Evolutionary conservation across 2,797 vertebrate species (phyloP), one percentile per base, ranked within the genome.

Genomic region (Xenentodon cancila): DNA sequence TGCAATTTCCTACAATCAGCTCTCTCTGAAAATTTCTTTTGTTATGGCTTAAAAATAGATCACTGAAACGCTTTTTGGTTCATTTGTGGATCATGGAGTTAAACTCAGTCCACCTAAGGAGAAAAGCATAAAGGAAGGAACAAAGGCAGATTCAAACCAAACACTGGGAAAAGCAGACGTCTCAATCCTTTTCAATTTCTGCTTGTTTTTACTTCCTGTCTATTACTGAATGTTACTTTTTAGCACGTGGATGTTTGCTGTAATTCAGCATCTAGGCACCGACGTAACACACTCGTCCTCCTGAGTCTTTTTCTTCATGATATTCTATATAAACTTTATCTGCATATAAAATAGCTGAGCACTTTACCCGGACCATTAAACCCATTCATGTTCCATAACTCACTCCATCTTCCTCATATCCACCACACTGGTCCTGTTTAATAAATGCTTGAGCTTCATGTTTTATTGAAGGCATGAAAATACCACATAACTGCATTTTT

Each of bases 1-100:
- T 84, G 47, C 64, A 63, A 81, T 88, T 87, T 81, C 16, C 69
- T 62, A 40, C 58, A 71, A 77, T 82, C 65, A 62, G 7, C 45
- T 25, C 3, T 44, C 25, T 71, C 11, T 30, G 16, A 22, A 80
- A 69, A 59, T 13, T 34, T 51, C 51, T 55, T 50, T 73, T 44
- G 18, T 27, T 44, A n/a, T 16, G 17, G 19, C 68, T 79, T 27
- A 75, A 79, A 80, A 75, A 25, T 71, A 73, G 34, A 18, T 45
- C 48, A 18, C 13, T 47, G 61, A 51, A 58, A 40, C 40, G 51
- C 7, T 11, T 46, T 30, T 64, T 19, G 43, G 19, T 71, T 64
- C 43, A 75, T 75, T 73, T 21, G 37, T 67, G 9, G 20, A 64
- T 68, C 8, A 64, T 46, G 59, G 45, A 54, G 30, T 51, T 37